Percentiles rank a stretch among this genome's conserved stretches.
Conservation (phyloP, 1,140 invertebrate species). For the Pachyrhynchus sulphureomaculatus region DNA sequence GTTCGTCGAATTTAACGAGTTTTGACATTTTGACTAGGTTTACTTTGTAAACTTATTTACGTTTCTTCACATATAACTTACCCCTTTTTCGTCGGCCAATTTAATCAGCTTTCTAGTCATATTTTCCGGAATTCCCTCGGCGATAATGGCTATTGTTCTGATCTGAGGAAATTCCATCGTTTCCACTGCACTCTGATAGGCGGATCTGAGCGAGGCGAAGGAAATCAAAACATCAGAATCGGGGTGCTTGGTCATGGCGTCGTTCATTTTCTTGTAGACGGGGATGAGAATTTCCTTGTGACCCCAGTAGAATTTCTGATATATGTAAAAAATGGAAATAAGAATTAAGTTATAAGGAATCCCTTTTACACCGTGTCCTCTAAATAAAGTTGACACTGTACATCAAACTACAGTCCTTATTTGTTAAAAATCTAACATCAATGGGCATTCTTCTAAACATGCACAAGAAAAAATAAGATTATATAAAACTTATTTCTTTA, state of each 20-base stretch:
- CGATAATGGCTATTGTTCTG: slow-evolving; percentile 96
- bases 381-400: too few relatives aligned
- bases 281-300: slow-evolving; percentile 96
- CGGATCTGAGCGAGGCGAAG: slow-evolving; percentile 96
- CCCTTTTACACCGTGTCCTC: too few relatives aligned
- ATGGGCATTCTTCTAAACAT: too few relatives aligned
- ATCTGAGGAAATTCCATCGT: slow-evolving; percentile 90
- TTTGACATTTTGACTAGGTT: too few relatives aligned
- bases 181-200: slow-evolving; percentile 96
- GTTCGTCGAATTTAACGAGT: too few relatives aligned
- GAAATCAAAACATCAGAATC: slow-evolving; percentile 98
- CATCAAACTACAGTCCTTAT: too few relatives aligned
- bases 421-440: too few relatives aligned
- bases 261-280: slow-evolving; percentile 97
- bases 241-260: slow-evolving; percentile 91
- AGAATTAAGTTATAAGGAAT: too few relatives aligned
- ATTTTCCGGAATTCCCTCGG: slow-evolving; percentile 98
- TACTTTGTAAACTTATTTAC: too few relatives aligned
- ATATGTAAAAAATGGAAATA: not conserved
- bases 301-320: slow-evolving; percentile 95
- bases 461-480: too few relatives aligned
- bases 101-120: slow-evolving; percentile 94
- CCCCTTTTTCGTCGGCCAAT: slow-evolving; percentile 71
- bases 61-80: not conserved
- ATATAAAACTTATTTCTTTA: too few relatives aligned